These are phyloP conservation scores for Elaphurus davidianus DNA, from an alignment of 2,113 vertebrate species.

Conservation along the genomic window DNA sequence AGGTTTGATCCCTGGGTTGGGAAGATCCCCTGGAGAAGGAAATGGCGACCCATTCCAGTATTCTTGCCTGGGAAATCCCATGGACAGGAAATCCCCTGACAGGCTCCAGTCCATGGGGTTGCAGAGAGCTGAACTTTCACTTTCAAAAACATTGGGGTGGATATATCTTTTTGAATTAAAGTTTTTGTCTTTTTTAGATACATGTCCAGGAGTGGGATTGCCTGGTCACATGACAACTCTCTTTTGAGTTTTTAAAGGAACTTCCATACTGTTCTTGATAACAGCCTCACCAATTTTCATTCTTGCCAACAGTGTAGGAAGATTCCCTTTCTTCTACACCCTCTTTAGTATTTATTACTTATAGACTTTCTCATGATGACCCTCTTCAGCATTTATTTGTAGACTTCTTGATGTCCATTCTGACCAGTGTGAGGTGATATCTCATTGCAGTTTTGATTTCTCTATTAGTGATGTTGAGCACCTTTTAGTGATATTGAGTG, in stretches of 20 bases:
- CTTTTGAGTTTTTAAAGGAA: not conserved
- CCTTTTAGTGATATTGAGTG: not conserved
- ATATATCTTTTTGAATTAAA: not conserved
- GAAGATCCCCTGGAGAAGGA: not conserved
- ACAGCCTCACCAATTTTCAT: not conserved
- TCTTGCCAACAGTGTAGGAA: not conserved
- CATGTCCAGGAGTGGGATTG: not conserved
- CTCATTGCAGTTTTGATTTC: not conserved
- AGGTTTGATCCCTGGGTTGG: not conserved
- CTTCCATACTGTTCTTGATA: not conserved
- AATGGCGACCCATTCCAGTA: not conserved
- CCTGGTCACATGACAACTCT: not conserved
- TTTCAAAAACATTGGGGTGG: not conserved
- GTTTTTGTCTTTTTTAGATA: not conserved
- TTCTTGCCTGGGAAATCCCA: not conserved
- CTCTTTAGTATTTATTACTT: not conserved
- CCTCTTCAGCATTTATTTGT: not conserved
- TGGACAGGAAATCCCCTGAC: not conserved
- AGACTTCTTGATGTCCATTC: not conserved
- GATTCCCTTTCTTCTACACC: not conserved
- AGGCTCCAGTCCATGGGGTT: not conserved
- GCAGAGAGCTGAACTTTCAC: not conserved
- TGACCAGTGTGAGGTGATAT: not conserved
- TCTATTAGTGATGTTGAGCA: not conserved
- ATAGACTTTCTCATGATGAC: not conserved